A percentile compares a stretch with the other conserved stretches of the same genome.
Evolutionary conservation across 2,888 invertebrate genomes (phyloP).

Genomic region (Crioceris asparagi): DNA sequence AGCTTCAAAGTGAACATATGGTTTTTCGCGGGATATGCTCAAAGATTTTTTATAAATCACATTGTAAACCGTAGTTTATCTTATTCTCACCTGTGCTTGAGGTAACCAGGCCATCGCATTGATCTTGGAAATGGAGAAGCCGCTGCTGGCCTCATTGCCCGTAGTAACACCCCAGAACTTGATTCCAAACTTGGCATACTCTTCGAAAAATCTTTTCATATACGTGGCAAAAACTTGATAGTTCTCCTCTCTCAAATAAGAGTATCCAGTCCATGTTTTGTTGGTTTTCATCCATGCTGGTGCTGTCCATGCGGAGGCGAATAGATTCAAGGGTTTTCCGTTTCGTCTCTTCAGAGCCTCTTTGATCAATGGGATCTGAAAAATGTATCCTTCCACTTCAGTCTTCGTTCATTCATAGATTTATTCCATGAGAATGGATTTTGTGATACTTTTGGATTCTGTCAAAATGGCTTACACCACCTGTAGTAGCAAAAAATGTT

Average conservation of each 20-base stretch:
- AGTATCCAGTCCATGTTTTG: constrained; percentile 32
- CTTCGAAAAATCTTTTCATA: constrained; percentile 66
- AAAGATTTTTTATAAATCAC: no score
- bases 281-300: constrained; percentile 44
- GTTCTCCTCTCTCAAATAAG: constrained; percentile 36
- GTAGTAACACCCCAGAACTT: constrained; percentile 77
- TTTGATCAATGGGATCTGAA: constrained; percentile 1
- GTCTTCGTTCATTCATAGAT: no score
- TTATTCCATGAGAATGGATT: no score
- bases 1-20: no score
- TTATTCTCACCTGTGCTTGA: constrained; percentile 8
- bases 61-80: no score
- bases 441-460: no score
- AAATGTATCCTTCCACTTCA: no score
- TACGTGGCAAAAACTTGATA: constrained; percentile 78
- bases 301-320: constrained; percentile 41
- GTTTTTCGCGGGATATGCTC: no score
- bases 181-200: constrained; percentile 56
- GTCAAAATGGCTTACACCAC: no score
- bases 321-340: constrained; percentile 14
- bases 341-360: not conserved
- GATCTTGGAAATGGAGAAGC: constrained; percentile 36
- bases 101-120: constrained; percentile 15
- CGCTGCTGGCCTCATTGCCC: constrained; percentile 73
- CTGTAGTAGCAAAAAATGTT: no score